phyloP scores from a whole-genome alignment of 1,140 invertebrate genomes.

The Gonioctena quinquepunctata region DNA sequence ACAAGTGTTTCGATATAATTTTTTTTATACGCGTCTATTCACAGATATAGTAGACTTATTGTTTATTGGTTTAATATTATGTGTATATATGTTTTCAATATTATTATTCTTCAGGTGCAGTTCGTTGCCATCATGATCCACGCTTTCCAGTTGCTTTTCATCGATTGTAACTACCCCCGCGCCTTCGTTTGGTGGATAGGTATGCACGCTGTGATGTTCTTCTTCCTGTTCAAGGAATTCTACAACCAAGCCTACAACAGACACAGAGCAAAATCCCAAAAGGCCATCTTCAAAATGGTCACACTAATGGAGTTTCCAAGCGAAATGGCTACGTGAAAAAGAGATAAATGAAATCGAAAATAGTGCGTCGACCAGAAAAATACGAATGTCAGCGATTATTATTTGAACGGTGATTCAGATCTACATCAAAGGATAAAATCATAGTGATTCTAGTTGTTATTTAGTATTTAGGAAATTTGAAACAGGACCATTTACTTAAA shows the following conservation, averaged over 20 bases:
- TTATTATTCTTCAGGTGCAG: conserved; percentile 65
- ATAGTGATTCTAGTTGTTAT: not conserved
- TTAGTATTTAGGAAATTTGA: not conserved
- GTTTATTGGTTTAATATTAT: no score
- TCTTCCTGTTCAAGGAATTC: conserved; percentile 90
- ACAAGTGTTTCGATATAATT: no score
- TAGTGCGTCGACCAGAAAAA: not conserved
- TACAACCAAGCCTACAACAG: conserved; percentile 80
- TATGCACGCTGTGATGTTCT: conserved; percentile 89
- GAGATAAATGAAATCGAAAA: not conserved
- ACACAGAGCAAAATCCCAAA: conserved; percentile 16
- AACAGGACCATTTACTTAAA: not conserved
- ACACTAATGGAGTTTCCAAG: not conserved
- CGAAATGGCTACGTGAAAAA: not conserved
- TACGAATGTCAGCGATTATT: conserved; percentile 9
- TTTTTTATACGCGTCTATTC: no score
- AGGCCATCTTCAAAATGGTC: not conserved
- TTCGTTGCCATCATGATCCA: conserved; percentile 81
- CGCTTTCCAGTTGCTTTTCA: conserved; percentile 82
- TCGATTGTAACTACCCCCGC: conserved; percentile 83
- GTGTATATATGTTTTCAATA: not conserved
- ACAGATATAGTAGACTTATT: no score
- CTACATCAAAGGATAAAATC: conserved; percentile 4
- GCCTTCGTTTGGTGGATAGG: conserved; percentile 86
- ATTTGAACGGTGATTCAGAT: not conserved